phyloP scores from a whole-genome alignment of 2,797 vertebrate genomes.

The Poeciliopsis turneri region DNA sequence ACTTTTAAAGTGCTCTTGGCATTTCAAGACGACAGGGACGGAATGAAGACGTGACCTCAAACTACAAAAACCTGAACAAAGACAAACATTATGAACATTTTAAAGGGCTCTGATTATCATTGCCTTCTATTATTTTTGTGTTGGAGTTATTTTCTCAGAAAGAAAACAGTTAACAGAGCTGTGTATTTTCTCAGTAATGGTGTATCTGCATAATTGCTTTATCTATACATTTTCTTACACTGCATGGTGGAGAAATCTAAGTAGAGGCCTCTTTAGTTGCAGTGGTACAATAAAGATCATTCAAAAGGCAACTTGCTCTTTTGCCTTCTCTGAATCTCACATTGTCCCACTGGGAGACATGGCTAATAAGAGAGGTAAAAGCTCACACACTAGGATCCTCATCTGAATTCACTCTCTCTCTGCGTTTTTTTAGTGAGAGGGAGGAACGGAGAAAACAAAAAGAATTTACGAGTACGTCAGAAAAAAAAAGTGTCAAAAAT shows the following conservation, averaged over 20 bases:
- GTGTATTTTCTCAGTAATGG: not conserved
- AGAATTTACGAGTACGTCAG: not conserved
- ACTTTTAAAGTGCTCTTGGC: conserved; percentile 43
- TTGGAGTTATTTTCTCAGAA: not conserved
- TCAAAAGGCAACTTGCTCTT: conserved; percentile 30
- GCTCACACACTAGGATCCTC: not conserved
- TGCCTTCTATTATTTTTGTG: not conserved
- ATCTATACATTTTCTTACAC: conserved; percentile 1
- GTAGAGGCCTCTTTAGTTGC: conserved; percentile 54
- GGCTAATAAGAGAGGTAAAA: conserved; percentile 50
- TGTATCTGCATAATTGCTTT: conserved; percentile 22
- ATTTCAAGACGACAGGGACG: not conserved
- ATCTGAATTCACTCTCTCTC: not conserved
- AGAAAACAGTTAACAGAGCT: not conserved
- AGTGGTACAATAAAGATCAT: conserved; percentile 51
- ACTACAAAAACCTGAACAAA: conserved; percentile 13
- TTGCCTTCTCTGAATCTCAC: conserved; percentile 65
- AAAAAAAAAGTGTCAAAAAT: conserved; percentile 28
- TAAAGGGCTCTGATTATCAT: conserved; percentile 9
- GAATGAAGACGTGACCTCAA: conserved; percentile 19
- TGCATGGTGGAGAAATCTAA: not conserved
- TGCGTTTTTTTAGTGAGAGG: conserved; percentile 12
- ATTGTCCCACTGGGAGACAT: conserved; percentile 41
- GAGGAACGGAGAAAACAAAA: conserved; percentile 12
- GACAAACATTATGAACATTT: conserved; percentile 26